Conservation (phyloP, 2,797 vertebrate genomes). For the Chloroceryle inda region DNA sequence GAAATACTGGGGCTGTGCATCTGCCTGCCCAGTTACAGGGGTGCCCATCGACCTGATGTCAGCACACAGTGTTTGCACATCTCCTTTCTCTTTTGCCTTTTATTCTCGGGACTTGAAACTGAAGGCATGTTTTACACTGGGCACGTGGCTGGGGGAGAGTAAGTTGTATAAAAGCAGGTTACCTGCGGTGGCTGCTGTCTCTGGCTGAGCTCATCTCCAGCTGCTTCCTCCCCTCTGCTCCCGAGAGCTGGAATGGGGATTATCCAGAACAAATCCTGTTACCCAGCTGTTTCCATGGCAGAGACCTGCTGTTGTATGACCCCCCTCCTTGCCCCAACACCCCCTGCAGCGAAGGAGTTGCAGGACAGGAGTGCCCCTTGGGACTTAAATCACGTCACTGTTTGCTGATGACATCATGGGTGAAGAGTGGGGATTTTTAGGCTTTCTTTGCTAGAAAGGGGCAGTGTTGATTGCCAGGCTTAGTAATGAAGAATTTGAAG, state of each 20-base stretch:
- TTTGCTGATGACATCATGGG: not conserved
- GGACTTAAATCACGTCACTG: not conserved
- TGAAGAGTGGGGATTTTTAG: not conserved
- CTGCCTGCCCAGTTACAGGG: not conserved
- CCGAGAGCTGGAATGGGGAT: accelerated
- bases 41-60: not conserved
- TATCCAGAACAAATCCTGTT: conserved; percentile 43
- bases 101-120: not conserved
- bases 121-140: not conserved
- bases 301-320: not conserved
- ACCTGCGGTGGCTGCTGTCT: not conserved
- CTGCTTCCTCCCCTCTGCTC: not conserved
- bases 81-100: not conserved
- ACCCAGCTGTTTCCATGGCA: not conserved
- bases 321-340: not conserved
- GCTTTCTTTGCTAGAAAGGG: conserved; percentile 23
- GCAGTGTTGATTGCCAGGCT: conserved; percentile 44
- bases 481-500: conserved; percentile 12
- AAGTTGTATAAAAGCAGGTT: not conserved
- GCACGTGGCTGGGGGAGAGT: not conserved
- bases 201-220: not conserved
- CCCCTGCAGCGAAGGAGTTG: accelerated
- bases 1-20: not conserved
- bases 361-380: not conserved
- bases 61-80: accelerated